Evolutionary conservation across 1,140 invertebrate species (phyloP), one percentile per base, ranked within the genome.

Genomic region (Pogonomyrmex californicus): DNA sequence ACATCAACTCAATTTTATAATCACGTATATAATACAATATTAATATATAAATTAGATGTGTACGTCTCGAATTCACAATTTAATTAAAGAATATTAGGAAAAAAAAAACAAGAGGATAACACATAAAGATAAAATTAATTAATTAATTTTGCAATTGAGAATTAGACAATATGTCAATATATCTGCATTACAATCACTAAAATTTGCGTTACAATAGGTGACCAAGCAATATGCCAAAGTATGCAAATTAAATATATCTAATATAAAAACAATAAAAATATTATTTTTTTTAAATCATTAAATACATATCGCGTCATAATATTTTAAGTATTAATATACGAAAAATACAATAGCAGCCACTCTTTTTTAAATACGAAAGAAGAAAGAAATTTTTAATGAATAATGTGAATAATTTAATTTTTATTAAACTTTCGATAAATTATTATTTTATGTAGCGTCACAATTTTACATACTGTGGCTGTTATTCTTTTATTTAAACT

Each of bases 181-280:
- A 63, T 23, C 7, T 10, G n/a, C 17, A 63, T 4, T 77, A 77
- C 6, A 14, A 41, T 77, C 4, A 1, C 47, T 44, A 71, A 70
- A 36, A 30, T 23, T 23, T 23, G 23, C 23, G 23, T 23, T 23
- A 23, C 23, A 23, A 23, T 38, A 30, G 23, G n/a, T 38, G 2
- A 30, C 1, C 30, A 44, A 38, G 1, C 36, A 4, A 63, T 49
- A 78, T 44, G n/a, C 9, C 41, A 54, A 7, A 4, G 49, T 49
- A 78, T 44, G n/a, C 9, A 66, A 54, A 7, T 30, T 76, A 81
- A 73, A 30, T 41, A 41, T 56, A 73, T 70, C 54, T 71, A 56
- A 36, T 51, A 51, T 36, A 51, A 75, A 54, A 75, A 12, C 23
- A 75, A 14, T 38, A 12, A 38, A 1, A 14, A 73, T 54, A 54